phyloP scores from a whole-genome alignment of 2,113 vertebrate genomes.

The Irena cyanogastra region DNA sequence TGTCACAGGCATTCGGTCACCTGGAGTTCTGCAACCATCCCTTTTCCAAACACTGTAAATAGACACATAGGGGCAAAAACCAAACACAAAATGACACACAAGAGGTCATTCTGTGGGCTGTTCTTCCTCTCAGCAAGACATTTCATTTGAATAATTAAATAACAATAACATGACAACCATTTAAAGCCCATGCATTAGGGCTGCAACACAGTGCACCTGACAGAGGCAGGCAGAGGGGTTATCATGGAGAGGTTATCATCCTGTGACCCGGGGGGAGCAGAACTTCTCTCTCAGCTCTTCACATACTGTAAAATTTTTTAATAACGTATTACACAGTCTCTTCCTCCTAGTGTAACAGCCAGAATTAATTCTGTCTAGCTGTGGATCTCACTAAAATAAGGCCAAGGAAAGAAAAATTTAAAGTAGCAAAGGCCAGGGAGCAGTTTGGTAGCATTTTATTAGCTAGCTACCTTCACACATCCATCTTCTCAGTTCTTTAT shows the following conservation, averaged over 20 bases:
- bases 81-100: constrained; percentile 28
- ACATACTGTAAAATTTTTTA: neutral
- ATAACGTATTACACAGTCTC: neutral
- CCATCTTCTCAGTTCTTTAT: neutral
- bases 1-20: constrained; percentile 76
- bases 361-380: neutral
- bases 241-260: neutral
- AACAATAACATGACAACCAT: constrained; percentile 68
- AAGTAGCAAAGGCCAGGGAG: neutral
- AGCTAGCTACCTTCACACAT: neutral
- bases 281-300: neutral
- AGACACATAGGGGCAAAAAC: constrained; percentile 21
- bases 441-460: rapidly evolving
- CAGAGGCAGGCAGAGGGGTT: neutral
- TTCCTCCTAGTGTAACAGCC: neutral
- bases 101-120: constrained; percentile 39
- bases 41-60: constrained; percentile 46
- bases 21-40: constrained; percentile 69
- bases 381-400: neutral
- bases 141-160: constrained; percentile 72
- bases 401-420: neutral
- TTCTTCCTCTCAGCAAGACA: constrained; percentile 62
- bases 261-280: rapidly evolving
- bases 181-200: constrained; percentile 41
- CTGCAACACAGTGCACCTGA: constrained; percentile 18